These are phyloP conservation scores for Antennarius striatus DNA, from an alignment of 2,113 vertebrate genomes.

Conservation along the genomic window DNA sequence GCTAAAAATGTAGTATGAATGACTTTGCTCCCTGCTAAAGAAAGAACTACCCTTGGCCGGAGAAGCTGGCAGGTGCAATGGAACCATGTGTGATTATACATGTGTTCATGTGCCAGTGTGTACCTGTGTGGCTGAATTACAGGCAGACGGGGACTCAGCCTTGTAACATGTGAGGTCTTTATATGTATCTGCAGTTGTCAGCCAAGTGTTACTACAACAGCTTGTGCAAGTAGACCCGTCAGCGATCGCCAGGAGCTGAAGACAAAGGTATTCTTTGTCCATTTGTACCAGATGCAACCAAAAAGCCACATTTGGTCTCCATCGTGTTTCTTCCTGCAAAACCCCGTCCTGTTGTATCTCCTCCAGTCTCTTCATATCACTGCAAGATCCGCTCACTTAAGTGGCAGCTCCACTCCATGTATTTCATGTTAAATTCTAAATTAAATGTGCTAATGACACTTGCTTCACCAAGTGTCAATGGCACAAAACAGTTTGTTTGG, in stretches of 20 bases:
- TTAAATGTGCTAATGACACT: constrained; percentile 15
- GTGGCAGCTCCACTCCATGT: constrained; percentile 12
- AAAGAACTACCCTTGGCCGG: constrained; percentile 24
- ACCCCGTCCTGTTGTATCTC: constrained; percentile 4
- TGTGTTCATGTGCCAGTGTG: constrained; percentile 34
- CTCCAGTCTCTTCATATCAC: constrained; percentile 21
- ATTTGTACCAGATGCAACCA: constrained; percentile 61
- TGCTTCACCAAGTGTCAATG: neutral
- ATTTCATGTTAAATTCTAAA: constrained; percentile 15
- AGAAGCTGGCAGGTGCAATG: constrained; percentile 20
- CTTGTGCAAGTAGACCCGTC: constrained; percentile 60
- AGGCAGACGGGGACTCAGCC: constrained; percentile 55
- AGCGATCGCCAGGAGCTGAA: constrained; percentile 53
- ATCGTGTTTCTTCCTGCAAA: constrained; percentile 6
- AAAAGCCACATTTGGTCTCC: constrained; percentile 40
- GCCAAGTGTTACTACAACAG: constrained; percentile 58
- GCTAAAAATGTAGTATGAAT: constrained; percentile 28
- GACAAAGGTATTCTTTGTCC: constrained; percentile 58
- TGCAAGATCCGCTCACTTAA: constrained; percentile 31
- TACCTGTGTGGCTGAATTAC: constrained; percentile 17
- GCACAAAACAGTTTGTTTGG: constrained; percentile 5
- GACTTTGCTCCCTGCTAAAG: constrained; percentile 5
- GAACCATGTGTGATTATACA: constrained; percentile 37
- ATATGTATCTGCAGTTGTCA: constrained; percentile 71
- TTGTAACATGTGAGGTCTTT: constrained; percentile 63